A percentile compares a stretch with the other conserved stretches of the same genome.
phyloP scores from a whole-genome alignment of 2,888 invertebrate species.

The Uloborus plumipes region DNA sequence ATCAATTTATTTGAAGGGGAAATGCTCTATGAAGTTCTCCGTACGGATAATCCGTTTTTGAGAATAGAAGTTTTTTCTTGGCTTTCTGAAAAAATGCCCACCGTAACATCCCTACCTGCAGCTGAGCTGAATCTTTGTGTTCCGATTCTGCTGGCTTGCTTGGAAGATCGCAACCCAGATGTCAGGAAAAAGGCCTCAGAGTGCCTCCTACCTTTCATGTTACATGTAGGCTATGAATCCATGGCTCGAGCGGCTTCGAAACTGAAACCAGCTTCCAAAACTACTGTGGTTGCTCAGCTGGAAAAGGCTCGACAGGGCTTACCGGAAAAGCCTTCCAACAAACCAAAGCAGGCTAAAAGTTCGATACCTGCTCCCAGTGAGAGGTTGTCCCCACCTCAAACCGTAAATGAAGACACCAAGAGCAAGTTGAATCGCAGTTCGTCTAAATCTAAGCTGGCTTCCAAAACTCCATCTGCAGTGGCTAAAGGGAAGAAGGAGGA shows the following conservation, averaged over 20 bases:
- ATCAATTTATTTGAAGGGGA: conserved; percentile 89
- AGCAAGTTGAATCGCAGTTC: conserved; percentile 51
- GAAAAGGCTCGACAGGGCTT: conserved; percentile 89
- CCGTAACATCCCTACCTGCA: conserved; percentile 78
- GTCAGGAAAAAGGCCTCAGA: conserved; percentile 92
- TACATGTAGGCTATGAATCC: conserved; percentile 86
- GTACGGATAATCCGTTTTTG: conserved; percentile 85
- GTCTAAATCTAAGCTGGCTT: conserved; percentile 59
- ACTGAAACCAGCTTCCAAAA: conserved; percentile 77
- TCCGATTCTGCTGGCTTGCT: conserved; percentile 82
- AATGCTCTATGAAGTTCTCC: conserved; percentile 88
- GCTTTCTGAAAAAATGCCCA: conserved; percentile 85
- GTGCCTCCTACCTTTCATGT: conserved; percentile 91
- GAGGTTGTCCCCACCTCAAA: conserved; percentile 46
- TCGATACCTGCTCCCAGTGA: conserved; percentile 15
- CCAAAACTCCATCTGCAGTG: conserved; percentile 35
- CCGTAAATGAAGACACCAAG: conserved; percentile 44
- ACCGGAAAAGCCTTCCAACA: conserved; percentile 80
- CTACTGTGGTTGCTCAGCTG: conserved; percentile 80
- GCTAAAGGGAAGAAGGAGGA: conserved; percentile 80
- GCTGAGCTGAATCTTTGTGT: conserved; percentile 86
- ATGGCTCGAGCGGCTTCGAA: conserved; percentile 84
- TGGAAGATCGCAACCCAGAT: conserved; percentile 92
- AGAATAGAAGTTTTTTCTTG: conserved; percentile 87
- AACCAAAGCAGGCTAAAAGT: conserved; percentile 69